Percentiles rank a stretch among this genome's conserved stretches.
phyloP scores from a whole-genome alignment of 2,113 vertebrate genomes.

The Carassius gibelio region DNA sequence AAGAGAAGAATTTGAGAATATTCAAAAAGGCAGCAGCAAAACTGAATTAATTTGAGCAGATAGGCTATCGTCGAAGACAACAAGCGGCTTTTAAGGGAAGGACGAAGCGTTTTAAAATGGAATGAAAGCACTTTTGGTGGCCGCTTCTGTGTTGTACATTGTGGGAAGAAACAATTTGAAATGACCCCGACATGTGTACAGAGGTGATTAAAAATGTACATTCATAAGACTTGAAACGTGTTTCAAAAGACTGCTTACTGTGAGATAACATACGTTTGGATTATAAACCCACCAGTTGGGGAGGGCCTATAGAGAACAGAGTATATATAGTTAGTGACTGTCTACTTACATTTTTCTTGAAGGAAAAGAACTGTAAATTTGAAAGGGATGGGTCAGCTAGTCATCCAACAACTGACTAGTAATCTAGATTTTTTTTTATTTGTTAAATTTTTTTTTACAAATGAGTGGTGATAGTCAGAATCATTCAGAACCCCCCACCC shows the following conservation, averaged over 20 bases:
- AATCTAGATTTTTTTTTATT: neutral
- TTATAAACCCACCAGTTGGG: constrained; percentile 47
- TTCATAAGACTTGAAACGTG: constrained; percentile 82
- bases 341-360: neutral
- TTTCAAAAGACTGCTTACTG: constrained; percentile 77
- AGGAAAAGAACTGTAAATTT: neutral
- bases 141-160: constrained; percentile 80
- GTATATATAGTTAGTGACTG: neutral
- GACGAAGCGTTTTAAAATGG: constrained; percentile 74
- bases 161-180: constrained; percentile 85
- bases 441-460: neutral
- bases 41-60: constrained; percentile 30
- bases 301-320: neutral
- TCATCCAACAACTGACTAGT: neutral
- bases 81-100: neutral
- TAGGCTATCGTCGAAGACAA: constrained; percentile 28
- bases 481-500: too few species aligned
- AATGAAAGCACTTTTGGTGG: constrained; percentile 82
- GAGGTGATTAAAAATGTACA: constrained; percentile 87
- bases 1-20: neutral
- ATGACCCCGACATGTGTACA: constrained; percentile 85
- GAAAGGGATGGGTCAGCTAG: neutral
- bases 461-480: neutral
- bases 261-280: constrained; percentile 57
- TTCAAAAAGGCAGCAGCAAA: constrained; percentile 1